Evolutionary conservation across 2,797 vertebrate genomes (phyloP), one percentile per base, ranked within the genome.

Genomic region (Poeciliopsis infans): DNA sequence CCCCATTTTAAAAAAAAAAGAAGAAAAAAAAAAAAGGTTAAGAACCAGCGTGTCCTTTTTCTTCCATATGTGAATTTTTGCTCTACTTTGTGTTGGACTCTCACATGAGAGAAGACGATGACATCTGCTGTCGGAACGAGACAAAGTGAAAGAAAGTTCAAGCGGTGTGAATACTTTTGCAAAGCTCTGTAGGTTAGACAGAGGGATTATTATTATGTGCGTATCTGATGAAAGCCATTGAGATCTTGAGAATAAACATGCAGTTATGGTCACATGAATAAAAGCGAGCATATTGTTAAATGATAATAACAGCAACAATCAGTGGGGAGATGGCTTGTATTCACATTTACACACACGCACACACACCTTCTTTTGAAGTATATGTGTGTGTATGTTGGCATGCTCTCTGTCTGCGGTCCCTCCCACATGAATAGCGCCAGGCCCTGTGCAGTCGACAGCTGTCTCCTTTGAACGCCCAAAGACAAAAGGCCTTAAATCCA

Each of bases 401-500:
- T 89, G 88, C 91, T 89, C 86, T 77, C 82, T 91, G 92, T 93
- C 91, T 94, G 91, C 88, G 76, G 85, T 89, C 91, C 91, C 87
- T 85, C 77, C 88, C 85, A 94, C 93, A 95, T 95, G 93, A 96
- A 95, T 95, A 88, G 94, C 86, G 84, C 74, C 46, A 72, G 88
- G 92, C 90, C 91, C 82, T 90, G 90, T 92, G 91, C 93, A 94
- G 92, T 93, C 91, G 89, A 94, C 96, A 96, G 95, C 94, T 96
- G 95, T 91, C 93, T 95, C 92, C 95, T 95, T 96, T 96, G 95
- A 96, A 96, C 88, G 85, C 83, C 87, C 84, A 92, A 93, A 96
- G 93, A 95, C 94, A 95, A 95, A 95, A 93, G 91, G 90, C 91
- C 90, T 88, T 94, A 96, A 95, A 95, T 95, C 94, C 94, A 90